phyloP scores from a whole-genome alignment of 2,113 vertebrate species.

The Genyomyrus donnyi region DNA sequence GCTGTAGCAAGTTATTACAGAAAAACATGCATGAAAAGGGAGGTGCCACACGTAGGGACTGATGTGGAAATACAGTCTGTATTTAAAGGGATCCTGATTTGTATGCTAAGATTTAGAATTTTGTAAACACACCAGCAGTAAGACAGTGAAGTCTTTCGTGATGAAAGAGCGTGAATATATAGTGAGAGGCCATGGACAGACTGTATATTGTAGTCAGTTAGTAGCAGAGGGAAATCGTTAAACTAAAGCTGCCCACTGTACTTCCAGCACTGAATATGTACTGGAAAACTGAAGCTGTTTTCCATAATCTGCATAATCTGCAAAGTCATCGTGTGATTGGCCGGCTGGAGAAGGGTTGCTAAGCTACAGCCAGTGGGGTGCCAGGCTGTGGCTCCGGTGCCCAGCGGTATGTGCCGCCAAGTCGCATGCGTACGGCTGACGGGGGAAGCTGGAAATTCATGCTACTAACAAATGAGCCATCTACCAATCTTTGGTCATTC shows the following conservation, averaged over 20 bases:
- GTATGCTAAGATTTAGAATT: neutral
- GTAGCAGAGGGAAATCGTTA: neutral
- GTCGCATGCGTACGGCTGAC: neutral
- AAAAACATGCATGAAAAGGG: neutral
- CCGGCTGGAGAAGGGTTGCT: neutral
- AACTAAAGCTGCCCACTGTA: neutral
- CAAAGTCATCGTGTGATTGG: neutral
- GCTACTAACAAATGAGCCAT: neutral
- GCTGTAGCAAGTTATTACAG: neutral
- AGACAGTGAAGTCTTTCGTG: neutral
- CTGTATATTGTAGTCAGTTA: neutral
- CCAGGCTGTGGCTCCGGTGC: neutral
- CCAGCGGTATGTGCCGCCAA: neutral
- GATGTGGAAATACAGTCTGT: neutral
- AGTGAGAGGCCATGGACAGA: neutral
- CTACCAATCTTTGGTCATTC: neutral
- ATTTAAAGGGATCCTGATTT: neutral
- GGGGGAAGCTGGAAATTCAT: neutral
- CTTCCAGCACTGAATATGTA: neutral
- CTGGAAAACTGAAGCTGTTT: neutral
- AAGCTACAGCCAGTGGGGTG: constrained; percentile 7
- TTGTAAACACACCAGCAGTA: neutral
- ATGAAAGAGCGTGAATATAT: neutral
- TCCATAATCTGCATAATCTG: constrained; percentile 4
- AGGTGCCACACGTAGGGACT: neutral